Conservation (phyloP, 2,113 vertebrate genomes). For the Bettongia penicillata region DNA sequence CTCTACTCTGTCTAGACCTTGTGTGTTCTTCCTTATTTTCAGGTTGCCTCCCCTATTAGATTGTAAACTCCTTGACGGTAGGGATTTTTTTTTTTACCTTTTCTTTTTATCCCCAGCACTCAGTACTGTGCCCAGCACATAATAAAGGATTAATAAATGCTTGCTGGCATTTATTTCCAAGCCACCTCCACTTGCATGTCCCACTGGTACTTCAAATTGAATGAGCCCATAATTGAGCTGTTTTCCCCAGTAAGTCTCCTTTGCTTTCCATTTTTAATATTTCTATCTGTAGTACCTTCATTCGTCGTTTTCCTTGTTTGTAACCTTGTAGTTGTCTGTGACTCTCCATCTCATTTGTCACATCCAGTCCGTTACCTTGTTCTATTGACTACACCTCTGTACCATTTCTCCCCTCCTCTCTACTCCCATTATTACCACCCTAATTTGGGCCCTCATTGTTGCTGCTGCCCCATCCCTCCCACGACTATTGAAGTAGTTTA, state of each 20-base stretch:
- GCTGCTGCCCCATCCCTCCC: neutral
- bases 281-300: neutral
- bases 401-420: neutral
- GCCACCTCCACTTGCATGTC: neutral
- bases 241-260: neutral
- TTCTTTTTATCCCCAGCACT: neutral
- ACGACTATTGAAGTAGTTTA: neutral
- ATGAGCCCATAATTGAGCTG: neutral
- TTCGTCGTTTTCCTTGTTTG: neutral
- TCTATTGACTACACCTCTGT: neutral
- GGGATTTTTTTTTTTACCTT: neutral
- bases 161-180: neutral
- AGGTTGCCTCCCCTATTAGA: neutral
- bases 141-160: neutral
- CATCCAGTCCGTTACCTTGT: neutral
- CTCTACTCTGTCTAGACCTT: neutral
- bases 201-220: neutral
- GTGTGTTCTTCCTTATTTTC: neutral
- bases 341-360: neutral
- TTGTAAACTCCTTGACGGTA: neutral
- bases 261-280: neutral
- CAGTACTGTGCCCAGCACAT: too few species aligned
- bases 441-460: neutral
- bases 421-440: neutral
- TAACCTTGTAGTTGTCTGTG: too few species aligned